Base-by-base conservation (phyloP, 2,113 vertebrate species). In the Gadus chalcogrammus region DNA sequence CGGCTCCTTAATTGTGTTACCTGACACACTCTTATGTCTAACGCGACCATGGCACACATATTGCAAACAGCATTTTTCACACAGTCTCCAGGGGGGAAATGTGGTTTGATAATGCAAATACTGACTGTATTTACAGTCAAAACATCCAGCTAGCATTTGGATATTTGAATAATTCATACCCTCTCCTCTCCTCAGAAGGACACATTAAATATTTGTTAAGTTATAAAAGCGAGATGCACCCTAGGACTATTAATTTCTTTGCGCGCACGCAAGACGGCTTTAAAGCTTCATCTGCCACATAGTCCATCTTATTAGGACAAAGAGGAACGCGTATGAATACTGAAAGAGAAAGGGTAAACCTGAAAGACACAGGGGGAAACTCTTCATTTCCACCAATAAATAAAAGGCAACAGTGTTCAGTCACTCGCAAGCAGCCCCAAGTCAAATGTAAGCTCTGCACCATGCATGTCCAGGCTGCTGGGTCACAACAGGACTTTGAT, bases 201-300 rank as follows among this genome's bases (percentile, higher is more conserved):
- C 73, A 73, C 80, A 89, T 89, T 81, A 85, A 86, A 87, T 86
- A 85, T 87, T 83, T 88, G 84, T 83, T 81, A 79, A 86, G 82
- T 87, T 86, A 78, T 84, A 79, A 89, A 89, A 89, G 78, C 73
- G 79, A 81, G 76, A 85, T 81, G 80, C 74, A 79, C 66, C 71
- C 35, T 35, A 61, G 73, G 62, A 53, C 52, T 60, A 76, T 82
- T 74, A 80, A 80, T 72, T 72, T 80, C 31, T 35, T 35, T 35
- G 3, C 31, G 4, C 31, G 1, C 31, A 35, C 4, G 4, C 31
- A 35, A 35, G 82, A 74, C 73, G 74, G 70, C 68, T 67, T 67
- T 79, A 74, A 73, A 80, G 24, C 11, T 13, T 59, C 69, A 65
- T 68, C 70, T 74, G 71, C 68, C 42, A 48, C 42, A 48, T 11